These are phyloP conservation scores for Cydia strobilella DNA, from an alignment of 1,140 invertebrate genomes.

Conservation along the genomic window DNA sequence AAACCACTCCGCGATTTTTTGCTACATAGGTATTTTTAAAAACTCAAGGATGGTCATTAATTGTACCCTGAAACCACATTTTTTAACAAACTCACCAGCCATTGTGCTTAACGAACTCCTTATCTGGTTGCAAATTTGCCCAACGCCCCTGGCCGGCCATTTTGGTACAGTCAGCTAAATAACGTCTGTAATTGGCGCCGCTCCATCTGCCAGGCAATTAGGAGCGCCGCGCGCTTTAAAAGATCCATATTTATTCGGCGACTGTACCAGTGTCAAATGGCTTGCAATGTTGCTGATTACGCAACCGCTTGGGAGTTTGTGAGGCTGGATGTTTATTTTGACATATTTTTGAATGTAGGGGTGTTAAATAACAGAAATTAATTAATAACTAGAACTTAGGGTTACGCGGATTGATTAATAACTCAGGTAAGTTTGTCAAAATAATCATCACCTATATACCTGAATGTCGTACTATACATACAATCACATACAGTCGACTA, in stretches of 20 bases:
- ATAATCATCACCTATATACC: too few species aligned
- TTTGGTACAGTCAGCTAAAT: constrained; percentile 57
- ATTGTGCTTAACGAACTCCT: constrained; percentile 29
- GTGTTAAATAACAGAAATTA: neutral
- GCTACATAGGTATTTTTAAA: neutral
- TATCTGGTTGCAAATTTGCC: constrained; percentile 35
- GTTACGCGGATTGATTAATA: too few species aligned
- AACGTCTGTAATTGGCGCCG: constrained; percentile 65
- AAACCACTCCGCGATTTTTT: neutral
- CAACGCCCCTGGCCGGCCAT: constrained; percentile 49
- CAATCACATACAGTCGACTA: too few species aligned
- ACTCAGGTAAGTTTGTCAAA: too few species aligned
- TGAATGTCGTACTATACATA: too few species aligned
- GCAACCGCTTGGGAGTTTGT: constrained; percentile 25
- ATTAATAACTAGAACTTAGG: neutral
- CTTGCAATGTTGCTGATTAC: constrained; percentile 39
- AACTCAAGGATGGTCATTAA: constrained; percentile 3
- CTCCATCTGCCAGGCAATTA: constrained; percentile 75
- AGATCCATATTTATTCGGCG: constrained; percentile 72
- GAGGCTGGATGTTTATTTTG: constrained; percentile 2
- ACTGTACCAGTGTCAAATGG: constrained; percentile 47
- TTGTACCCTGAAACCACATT: constrained; percentile 12
- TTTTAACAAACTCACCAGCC: constrained; percentile 3
- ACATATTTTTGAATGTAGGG: neutral
- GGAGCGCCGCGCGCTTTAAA: constrained; percentile 62